A percentile compares a stretch with the other conserved stretches of the same genome.
Evolutionary conservation across 2,888 invertebrate species (phyloP).

Genomic region (Pterobdella sp.): DNA sequence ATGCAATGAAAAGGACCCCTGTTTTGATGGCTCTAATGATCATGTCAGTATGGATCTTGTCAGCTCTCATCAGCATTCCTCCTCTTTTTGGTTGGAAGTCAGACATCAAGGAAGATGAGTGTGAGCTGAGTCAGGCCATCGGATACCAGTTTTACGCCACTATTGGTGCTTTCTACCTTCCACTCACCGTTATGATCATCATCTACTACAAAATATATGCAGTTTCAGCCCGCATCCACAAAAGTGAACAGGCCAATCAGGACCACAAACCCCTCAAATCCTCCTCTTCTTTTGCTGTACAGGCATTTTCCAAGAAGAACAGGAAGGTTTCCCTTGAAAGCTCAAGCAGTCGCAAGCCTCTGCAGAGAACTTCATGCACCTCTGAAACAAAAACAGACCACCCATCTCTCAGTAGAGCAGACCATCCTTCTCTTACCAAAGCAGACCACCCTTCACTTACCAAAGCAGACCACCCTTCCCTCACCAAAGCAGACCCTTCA

Average conservation of each 20-base stretch:
- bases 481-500: neutral
- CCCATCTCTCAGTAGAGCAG: neutral
- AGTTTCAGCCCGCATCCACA: slow-evolving; percentile 42
- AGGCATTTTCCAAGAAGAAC: neutral
- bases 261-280: slow-evolving; percentile 28
- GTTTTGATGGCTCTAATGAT: slow-evolving; percentile 74
- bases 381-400: too few relatives aligned
- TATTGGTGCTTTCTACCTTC: slow-evolving; percentile 79
- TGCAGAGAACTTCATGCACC: neutral
- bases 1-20: slow-evolving; percentile 87
- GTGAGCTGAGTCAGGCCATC: slow-evolving; percentile 84
- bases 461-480: slow-evolving; percentile 18
- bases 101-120: slow-evolving; percentile 48
- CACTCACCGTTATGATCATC: slow-evolving; percentile 86
- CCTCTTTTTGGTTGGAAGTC: slow-evolving; percentile 57
- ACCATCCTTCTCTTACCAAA: neutral
- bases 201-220: slow-evolving; percentile 81
- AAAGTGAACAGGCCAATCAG: slow-evolving; percentile 45
- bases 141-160: slow-evolving; percentile 92
- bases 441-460: slow-evolving; percentile 1
- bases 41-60: slow-evolving; percentile 81
- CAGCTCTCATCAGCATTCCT: slow-evolving; percentile 84
- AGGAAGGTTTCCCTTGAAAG: neutral
- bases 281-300: slow-evolving; percentile 12
- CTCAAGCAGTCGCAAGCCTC: neutral